phyloP scores from a whole-genome alignment of 2,888 invertebrate genomes.

The Meiosimyza platycephala region DNA sequence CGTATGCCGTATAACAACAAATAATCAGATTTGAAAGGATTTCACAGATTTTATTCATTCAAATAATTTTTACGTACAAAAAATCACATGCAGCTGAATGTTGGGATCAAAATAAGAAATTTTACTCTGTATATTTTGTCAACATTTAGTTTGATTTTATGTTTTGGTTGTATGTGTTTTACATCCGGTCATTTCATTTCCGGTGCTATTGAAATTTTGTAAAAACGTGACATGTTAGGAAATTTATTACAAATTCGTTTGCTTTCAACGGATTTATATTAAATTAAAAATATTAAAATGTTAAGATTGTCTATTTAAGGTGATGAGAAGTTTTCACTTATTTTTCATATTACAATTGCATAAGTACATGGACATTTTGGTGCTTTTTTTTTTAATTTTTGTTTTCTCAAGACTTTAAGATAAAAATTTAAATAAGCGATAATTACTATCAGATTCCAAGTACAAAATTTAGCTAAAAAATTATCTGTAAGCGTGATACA shows the following conservation, averaged over 20 bases:
- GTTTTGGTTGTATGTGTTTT: constrained; percentile 28
- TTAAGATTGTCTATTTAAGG: too few relatives aligned
- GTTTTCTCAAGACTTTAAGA: too few relatives aligned
- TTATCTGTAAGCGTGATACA: too few relatives aligned
- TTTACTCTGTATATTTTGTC: not conserved
- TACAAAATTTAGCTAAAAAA: too few relatives aligned
- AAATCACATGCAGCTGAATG: constrained; percentile 5
- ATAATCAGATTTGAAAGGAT: not conserved
- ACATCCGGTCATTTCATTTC: constrained; percentile 44
- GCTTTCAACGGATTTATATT: too few relatives aligned
- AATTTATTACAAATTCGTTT: too few relatives aligned
- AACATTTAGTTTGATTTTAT: constrained; percentile 3
- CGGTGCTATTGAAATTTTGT: constrained; percentile 25
- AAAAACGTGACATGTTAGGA: constrained; percentile 10
- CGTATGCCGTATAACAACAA: too few relatives aligned
- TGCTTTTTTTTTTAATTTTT: too few relatives aligned
- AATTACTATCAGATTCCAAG: too few relatives aligned
- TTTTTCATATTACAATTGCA: constrained; percentile 6
- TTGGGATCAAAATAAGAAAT: constrained; percentile 8
- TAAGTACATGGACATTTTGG: not conserved
- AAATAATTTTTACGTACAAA: constrained; percentile 22
- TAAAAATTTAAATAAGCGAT: too few relatives aligned
- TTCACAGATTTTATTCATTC: constrained; percentile 17
- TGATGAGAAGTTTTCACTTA: not conserved
- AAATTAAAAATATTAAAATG: too few relatives aligned